Conservation (phyloP, 2,888 invertebrate species). For the Invenusta paracnida region DNA sequence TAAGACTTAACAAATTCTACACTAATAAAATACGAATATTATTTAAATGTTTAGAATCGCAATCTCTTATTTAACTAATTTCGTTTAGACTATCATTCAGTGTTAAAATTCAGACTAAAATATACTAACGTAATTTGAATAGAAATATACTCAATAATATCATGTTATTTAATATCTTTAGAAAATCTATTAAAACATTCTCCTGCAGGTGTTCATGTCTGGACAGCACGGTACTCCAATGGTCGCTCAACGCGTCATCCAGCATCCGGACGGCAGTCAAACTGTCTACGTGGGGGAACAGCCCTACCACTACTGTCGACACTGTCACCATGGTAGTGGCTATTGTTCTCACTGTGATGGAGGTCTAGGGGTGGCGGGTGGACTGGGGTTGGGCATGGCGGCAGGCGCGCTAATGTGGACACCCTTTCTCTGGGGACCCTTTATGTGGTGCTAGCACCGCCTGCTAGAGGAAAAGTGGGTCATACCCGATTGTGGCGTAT, state of each 20-base stretch:
- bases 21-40: no score
- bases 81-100: no score
- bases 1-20: no score
- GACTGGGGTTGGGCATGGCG: constrained; percentile 16
- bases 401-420: constrained; percentile 31
- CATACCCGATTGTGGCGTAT: no score
- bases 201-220: background rate
- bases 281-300: constrained; percentile 24
- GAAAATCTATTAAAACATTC: no score
- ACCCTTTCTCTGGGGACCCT: constrained; percentile 32
- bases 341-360: constrained; percentile 13
- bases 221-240: background rate
- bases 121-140: no score
- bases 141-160: no score
- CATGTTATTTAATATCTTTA: no score
- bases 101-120: no score
- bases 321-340: constrained; percentile 22
- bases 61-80: no score
- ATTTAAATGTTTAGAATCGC: no score
- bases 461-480: no score
- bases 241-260: background rate
- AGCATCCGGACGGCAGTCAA: constrained; percentile 32
- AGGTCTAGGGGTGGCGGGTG: background rate
- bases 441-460: constrained; percentile 33
- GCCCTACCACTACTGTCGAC: background rate